Percentiles rank a stretch among this genome's conserved stretches.
Conservation (phyloP, 2,888 invertebrate species). For the Drosophila barbarae region DNA sequence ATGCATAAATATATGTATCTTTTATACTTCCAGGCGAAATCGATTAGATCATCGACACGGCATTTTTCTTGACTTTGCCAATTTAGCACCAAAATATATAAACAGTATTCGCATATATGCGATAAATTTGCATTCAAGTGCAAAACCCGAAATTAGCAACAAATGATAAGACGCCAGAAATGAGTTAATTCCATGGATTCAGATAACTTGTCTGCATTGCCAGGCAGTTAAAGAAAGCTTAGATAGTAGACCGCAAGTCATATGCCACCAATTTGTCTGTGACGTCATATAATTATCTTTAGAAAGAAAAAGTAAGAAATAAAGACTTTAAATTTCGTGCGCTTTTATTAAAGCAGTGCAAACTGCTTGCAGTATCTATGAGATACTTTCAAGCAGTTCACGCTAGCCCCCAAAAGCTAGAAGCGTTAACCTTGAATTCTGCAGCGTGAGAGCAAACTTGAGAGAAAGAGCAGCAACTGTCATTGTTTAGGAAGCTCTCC, state of each 20-base stretch:
- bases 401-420: slow-evolving; percentile 10
- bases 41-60: slow-evolving; percentile 64
- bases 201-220: slow-evolving; percentile 34
- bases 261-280: slow-evolving; percentile 8
- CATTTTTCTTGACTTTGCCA: slow-evolving; percentile 33
- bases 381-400: slow-evolving; percentile 6
- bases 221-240: not conserved
- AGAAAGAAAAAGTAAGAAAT: not conserved
- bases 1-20: not conserved
- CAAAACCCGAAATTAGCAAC: slow-evolving; percentile 43
- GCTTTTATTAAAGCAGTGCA: slow-evolving; percentile 18
- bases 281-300: slow-evolving; percentile 29
- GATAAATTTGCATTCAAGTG: slow-evolving; percentile 64
- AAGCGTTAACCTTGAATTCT: slow-evolving; percentile 58
- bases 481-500: slow-evolving; percentile 45
- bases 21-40: slow-evolving; percentile 46
- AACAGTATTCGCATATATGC: slow-evolving; percentile 24
- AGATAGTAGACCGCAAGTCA: slow-evolving; percentile 25
- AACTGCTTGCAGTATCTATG: slow-evolving; percentile 5
- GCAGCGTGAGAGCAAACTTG: slow-evolving; percentile 28
- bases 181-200: slow-evolving; percentile 17
- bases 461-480: slow-evolving; percentile 33
- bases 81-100: slow-evolving; percentile 33
- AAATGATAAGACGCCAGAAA: slow-evolving; percentile 28
- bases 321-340: slow-evolving; percentile 29